These are phyloP conservation scores for Pelodytes ibericus DNA, from an alignment of 2,797 vertebrate genomes.

Conservation along the genomic window DNA sequence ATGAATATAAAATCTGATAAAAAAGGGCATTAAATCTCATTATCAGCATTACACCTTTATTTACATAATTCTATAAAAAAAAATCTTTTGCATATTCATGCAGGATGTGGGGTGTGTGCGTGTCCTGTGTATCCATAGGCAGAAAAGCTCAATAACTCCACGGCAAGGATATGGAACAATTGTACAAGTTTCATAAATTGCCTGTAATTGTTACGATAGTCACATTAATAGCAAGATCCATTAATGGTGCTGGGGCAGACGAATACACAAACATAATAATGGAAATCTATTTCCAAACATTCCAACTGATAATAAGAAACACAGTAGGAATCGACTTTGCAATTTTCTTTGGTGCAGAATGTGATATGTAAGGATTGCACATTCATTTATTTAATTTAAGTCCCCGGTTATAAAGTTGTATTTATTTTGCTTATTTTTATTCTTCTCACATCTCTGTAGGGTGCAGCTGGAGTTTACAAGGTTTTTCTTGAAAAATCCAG, in stretches of 20 bases:
- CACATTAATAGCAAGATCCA: conserved; percentile 46
- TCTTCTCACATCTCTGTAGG: conserved; percentile 14
- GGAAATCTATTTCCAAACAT: conserved; percentile 52
- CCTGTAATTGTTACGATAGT: conserved; percentile 37
- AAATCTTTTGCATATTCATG: conserved; percentile 44
- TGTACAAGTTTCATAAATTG: conserved; percentile 40
- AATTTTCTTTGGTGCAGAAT: conserved; percentile 43
- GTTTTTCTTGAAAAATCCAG: neutral
- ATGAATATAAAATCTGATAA: conserved; percentile 38
- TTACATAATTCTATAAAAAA: conserved; percentile 43
- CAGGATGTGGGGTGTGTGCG: conserved; percentile 22
- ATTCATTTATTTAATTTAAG: conserved; percentile 46
- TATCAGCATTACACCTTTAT: conserved; percentile 41
- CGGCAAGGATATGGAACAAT: conserved; percentile 27
- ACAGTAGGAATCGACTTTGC: conserved; percentile 44
- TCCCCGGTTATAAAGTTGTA: conserved; percentile 14
- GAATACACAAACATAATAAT: conserved; percentile 40
- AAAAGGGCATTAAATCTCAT: conserved; percentile 32
- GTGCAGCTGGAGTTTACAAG: conserved; percentile 3
- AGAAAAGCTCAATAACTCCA: conserved; percentile 9
- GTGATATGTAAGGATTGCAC: conserved; percentile 38
- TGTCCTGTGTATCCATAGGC: conserved; percentile 9
- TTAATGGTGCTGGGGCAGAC: conserved; percentile 23
- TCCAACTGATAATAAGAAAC: conserved; percentile 52
- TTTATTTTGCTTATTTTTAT: conserved; percentile 30